Conservation (phyloP, 2,113 vertebrate species). For the Nothobranchius kuhntae region DNA sequence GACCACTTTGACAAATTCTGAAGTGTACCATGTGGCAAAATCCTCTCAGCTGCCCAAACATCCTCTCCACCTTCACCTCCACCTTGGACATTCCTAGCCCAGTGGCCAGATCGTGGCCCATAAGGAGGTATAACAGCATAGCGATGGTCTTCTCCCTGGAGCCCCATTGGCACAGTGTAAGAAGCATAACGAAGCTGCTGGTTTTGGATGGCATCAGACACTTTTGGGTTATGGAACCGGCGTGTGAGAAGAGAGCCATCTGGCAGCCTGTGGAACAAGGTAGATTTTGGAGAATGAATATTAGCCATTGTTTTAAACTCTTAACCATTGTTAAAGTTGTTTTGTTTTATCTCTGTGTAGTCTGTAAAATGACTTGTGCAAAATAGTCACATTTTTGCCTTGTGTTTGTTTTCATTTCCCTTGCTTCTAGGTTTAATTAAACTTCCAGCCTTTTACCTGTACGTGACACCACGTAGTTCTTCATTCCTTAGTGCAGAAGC, state of each 20-base stretch:
- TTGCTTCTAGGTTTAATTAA: slow-evolving; percentile 11
- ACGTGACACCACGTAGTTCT: slow-evolving; percentile 32
- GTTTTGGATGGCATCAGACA: slow-evolving; percentile 74
- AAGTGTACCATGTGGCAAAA: slow-evolving; percentile 72
- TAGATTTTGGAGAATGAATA: background rate
- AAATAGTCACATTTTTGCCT: background rate
- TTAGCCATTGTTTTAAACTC: background rate
- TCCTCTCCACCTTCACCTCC: slow-evolving; percentile 76
- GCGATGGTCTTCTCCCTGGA: slow-evolving; percentile 75
- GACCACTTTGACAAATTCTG: slow-evolving; percentile 79
- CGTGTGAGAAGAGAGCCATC: slow-evolving; percentile 68
- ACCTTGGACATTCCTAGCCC: slow-evolving; percentile 70
- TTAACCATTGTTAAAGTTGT: no score
- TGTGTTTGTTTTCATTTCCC: background rate
- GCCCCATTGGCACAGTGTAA: slow-evolving; percentile 70
- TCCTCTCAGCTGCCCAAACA: slow-evolving; percentile 79
- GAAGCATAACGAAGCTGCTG: slow-evolving; percentile 75
- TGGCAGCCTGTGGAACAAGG: slow-evolving; percentile 53
- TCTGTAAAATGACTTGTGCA: background rate
- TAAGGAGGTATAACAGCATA: slow-evolving; percentile 88
- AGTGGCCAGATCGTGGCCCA: slow-evolving; percentile 82
- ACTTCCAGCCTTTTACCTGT: slow-evolving; percentile 42
- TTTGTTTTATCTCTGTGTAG: background rate
- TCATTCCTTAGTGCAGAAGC: slow-evolving; percentile 52
- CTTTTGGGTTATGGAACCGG: slow-evolving; percentile 65